These are phyloP conservation scores for Champsocephalus esox DNA, from an alignment of 2,797 vertebrate genomes.

Conservation along the genomic window DNA sequence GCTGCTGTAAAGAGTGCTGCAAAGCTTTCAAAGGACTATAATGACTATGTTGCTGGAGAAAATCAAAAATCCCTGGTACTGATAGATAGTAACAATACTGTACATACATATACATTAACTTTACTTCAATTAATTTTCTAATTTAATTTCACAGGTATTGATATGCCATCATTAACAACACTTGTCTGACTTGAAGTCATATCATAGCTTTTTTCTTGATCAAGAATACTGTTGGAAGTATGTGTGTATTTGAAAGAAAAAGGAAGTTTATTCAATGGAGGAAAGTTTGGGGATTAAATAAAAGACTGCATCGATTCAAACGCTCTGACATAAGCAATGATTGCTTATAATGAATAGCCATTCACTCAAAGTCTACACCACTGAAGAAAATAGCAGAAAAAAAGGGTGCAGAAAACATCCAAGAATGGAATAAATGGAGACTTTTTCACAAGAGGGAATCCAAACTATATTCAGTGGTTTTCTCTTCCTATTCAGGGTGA, in stretches of 20 bases:
- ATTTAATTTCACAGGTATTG: conserved; percentile 8
- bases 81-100: conserved; percentile 16
- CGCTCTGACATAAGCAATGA: background rate
- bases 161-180: background rate
- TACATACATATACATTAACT: conserved; percentile 4
- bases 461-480: background rate
- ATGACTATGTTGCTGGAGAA: conserved; percentile 7
- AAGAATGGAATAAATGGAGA: background rate
- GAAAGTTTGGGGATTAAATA: background rate
- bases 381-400: background rate
- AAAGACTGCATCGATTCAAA: conserved; percentile 1
- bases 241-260: background rate
- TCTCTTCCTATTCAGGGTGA: background rate
- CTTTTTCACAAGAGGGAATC: background rate
- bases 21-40: conserved; percentile 20
- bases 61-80: conserved; percentile 16
- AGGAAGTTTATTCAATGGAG: too few species aligned
- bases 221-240: background rate
- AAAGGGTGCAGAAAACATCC: background rate
- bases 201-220: background rate
- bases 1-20: conserved; percentile 29
- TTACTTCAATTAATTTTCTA: conserved; percentile 7
- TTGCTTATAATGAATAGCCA: background rate
- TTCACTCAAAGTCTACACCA: background rate
- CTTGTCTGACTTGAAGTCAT: background rate